Evolutionary conservation across 2,113 vertebrate species (phyloP), one percentile per base, ranked within the genome.

Genomic region (Pagrus major): DNA sequence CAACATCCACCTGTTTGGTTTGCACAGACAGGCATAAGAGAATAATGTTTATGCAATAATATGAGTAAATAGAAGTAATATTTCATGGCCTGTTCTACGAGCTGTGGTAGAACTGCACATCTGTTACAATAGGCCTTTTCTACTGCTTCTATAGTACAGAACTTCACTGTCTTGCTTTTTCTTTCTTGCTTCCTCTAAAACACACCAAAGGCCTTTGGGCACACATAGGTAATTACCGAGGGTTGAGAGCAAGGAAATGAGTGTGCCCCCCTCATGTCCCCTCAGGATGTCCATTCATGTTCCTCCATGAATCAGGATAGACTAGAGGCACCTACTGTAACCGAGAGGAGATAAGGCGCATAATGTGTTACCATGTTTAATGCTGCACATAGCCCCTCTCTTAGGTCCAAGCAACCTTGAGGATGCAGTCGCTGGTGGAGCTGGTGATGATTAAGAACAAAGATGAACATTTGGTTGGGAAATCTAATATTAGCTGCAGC

Each of bases 361-460:
- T 70, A 23, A 68, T 39, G 70, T 65, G 55, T 47, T 5, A 1
- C 44, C 64, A 63, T 39, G 2, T 79, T 75, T 69, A 56, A 33
- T 73, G 54, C 47, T 29, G 46, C 39, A 58, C 44, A 58, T 4
- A 1, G 6, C 29, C 39, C 41, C 29, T 63, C 49, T 55, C 41
- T 76, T 39, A 29, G 7, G 15, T 72, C 14, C 49, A 35, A 55
- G 10, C 56, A 66, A 33, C 12, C 25, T 12, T 8, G 96, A 51
- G 96, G 78, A 96, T 85, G 0, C 96, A 96, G 88, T 96, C 95
- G 0, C 88, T 96, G 46, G 96, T 96, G 75, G 96, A 96, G 70
- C 96, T 96, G 92, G 93, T 97, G 47, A 96, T 95, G 94, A 96
- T 54, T 47, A 14, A 44, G 9, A 29, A 18, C 33, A 63, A 23